Evolutionary conservation across 2,888 invertebrate genomes (phyloP), one percentile per base, ranked within the genome.

Genomic region (Macrosoma leucophasiata): DNA sequence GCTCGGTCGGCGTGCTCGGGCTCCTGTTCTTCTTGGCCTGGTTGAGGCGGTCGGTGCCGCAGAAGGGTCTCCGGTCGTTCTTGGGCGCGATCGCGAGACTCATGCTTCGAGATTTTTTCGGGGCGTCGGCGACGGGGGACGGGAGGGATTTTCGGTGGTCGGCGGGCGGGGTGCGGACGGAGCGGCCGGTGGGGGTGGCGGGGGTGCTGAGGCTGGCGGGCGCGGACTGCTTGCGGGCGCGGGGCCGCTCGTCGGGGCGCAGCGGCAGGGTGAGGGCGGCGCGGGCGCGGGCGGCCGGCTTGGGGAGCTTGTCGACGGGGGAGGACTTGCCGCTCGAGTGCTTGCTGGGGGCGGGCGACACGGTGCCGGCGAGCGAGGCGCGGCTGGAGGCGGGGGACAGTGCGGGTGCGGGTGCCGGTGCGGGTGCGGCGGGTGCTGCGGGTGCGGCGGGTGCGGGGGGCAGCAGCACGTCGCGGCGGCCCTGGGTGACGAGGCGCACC

Each of bases 401-500:
- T 10, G 37, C 33, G 29, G 32, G 43, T 13, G 29, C 25, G 31
- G 18, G 35, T 21, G 32, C 31, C 36, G 45, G 15, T 37, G 36
- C 25, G 32, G 35, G 29, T 34, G 44, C 31, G 15, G 38, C 32
- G 22, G 39, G 19, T 21, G 45, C 32, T 12, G 39, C 17, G 12
- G 47, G 29, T 10, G 54, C 15, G 36, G 47, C 33, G 17, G 53
- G 64, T 11, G 66, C 36, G 55, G 73, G 62, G 58, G 74, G 69
- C 62, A 75, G 62, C 35, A 65, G 52, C 51, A 48, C 54, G 43
- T 51, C 58, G 45, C 62, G 58, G 35, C 72, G 71, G 50, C 68
- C 73, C 58, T 70, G 85, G 51, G 85, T 75, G 22, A 85, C 84
- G 50, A 85, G 79, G 58, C 85, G 85, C 78, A 90, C 91, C 89